These are phyloP conservation scores for Chinchilla lanigera DNA, from an alignment of 2,113 vertebrate genomes.

Conservation along the genomic window DNA sequence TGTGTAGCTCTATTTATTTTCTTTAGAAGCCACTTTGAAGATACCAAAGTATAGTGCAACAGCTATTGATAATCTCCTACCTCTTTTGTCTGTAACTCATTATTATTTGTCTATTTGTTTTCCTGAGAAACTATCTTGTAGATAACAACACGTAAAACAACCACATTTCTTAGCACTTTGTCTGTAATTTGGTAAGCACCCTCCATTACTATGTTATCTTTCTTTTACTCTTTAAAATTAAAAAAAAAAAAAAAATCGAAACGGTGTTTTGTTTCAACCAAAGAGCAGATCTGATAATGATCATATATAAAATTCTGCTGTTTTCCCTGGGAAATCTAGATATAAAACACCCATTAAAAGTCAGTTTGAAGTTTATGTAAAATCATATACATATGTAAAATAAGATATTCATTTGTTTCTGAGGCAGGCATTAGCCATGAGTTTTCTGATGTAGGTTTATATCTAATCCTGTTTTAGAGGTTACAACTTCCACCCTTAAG, in stretches of 20 bases:
- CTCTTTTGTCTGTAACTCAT: too few relatives aligned
- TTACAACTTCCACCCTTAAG: background rate
- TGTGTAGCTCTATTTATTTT: too few relatives aligned
- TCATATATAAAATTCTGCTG: constrained; percentile 8
- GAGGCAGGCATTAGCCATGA: constrained; percentile 36
- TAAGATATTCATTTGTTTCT: constrained; percentile 7
- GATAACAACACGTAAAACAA: too few relatives aligned
- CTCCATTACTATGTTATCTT: too few relatives aligned
- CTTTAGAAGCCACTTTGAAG: too few relatives aligned
- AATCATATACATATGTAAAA: background rate
- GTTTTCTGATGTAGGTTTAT: constrained; percentile 49
- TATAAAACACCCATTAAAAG: constrained; percentile 65
- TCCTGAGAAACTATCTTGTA: too few relatives aligned
- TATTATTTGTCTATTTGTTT: too few relatives aligned
- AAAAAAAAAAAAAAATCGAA: background rate
- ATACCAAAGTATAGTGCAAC: too few relatives aligned
- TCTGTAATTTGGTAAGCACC: too few relatives aligned
- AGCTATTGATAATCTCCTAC: too few relatives aligned
- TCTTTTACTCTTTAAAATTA: too few relatives aligned
- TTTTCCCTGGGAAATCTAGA: background rate
- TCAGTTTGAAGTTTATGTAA: background rate
- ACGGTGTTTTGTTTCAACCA: background rate
- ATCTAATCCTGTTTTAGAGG: background rate
- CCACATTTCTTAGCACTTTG: too few relatives aligned
- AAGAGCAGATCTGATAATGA: background rate